phyloP scores from a whole-genome alignment of 1,140 invertebrate genomes.

The Caenorhabditis remanei region DNA sequence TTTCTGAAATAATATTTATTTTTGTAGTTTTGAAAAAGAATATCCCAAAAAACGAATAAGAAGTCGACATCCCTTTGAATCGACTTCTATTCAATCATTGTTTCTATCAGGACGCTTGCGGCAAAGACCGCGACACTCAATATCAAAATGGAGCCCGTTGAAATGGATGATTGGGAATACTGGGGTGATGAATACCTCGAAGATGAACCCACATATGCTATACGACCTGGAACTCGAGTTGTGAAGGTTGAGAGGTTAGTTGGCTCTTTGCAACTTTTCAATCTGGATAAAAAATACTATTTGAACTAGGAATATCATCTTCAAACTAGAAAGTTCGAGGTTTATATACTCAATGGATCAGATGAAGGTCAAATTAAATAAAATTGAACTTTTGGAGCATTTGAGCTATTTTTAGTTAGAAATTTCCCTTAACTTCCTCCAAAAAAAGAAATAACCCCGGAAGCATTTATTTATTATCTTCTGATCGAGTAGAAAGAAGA shows the following conservation, averaged over 20 bases:
- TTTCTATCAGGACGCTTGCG: conserved; percentile 2
- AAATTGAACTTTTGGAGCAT: conserved; percentile 4
- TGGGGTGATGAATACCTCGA: conserved; percentile 34
- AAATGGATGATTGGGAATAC: conserved; percentile 45
- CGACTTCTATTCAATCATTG: not conserved
- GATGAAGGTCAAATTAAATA: not conserved
- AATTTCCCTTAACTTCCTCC: not conserved
- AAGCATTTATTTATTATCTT: not conserved
- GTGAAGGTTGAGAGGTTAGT: conserved; percentile 43
- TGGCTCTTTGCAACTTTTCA: not conserved
- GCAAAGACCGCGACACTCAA: not conserved
- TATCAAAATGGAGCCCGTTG: conserved; percentile 9
- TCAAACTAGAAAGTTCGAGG: not conserved
- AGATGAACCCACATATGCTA: not conserved
- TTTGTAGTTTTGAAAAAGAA: not conserved
- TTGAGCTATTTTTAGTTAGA: not conserved
- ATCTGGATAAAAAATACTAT: not conserved
- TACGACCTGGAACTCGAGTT: conserved; percentile 19
- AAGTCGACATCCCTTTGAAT: not conserved
- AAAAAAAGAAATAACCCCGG: not conserved
- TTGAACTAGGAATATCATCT: not conserved
- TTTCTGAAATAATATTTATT: not conserved
- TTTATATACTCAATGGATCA: conserved; percentile 13
- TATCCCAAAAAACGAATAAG: not conserved
- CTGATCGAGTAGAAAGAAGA: not conserved